Evolutionary conservation across 1,140 invertebrate genomes (phyloP), one percentile per base, ranked within the genome.

Genomic region (Agrypnia vestita): DNA sequence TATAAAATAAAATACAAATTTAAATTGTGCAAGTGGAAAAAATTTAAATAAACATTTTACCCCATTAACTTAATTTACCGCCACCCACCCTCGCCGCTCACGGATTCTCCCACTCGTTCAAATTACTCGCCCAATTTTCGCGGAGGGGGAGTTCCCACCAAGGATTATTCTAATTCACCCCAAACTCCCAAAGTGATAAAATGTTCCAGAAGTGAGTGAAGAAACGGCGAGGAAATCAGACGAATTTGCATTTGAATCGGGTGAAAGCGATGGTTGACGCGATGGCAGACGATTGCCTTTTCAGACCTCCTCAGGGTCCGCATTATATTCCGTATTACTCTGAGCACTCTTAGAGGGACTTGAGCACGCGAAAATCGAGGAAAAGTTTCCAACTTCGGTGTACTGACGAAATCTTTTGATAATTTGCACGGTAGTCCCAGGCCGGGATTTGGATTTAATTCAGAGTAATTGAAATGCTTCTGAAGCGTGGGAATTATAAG

Each of bases 121-220:
- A 61, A 61, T 61, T 61, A 61, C 19, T 61, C 56, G 56, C 17
- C 56, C 56, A 61, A 21, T 61, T 19, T 61, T 61, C 56, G 12
- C 56, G 56, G 19, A 61, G 13, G 56, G 19, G 56, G 3, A 17
- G 4, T 17, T 35, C 10, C 13, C 13, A 15, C 17, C 56, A 4
- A 17, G n/a, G 15, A 61, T 61, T 61, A 61, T 61, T 21, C 56
- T 61, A 61, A 61, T 61, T 61, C 17, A 35, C 56, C 56, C 56
- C 56, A 61, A 61, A 61, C 56, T 61, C 19, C 10, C 56, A 19
- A 61, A 35, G 56, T n/a, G 56, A 61, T 61, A 61, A 61, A 61
- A 61, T 61, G 13, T 61, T 17, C 56, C 10, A 21, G 13, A 61
- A 61, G 56, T 61, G 56, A 10, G n/a, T 0, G 19, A 21, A 61